Evolutionary conservation across 2,113 vertebrate genomes (phyloP).

Genomic region (Condylura cristata): DNA sequence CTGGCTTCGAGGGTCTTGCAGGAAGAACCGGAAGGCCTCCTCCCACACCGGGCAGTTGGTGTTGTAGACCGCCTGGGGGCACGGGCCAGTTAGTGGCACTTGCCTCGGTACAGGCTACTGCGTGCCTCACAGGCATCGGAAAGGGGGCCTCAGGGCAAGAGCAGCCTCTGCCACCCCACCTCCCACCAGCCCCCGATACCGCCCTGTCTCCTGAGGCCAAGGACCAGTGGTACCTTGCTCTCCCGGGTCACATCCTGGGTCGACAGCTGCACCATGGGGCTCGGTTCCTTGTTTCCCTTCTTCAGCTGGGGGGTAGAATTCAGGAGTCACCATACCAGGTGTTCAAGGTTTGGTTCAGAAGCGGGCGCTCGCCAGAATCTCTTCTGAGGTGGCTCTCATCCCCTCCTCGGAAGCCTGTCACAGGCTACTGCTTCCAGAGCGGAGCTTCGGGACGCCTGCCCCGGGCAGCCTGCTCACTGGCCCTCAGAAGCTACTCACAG

Average conservation of each 20-base stretch:
- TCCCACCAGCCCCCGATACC: rapidly evolving
- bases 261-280: constrained; percentile 92
- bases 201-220: no score
- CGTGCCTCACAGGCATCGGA: no score
- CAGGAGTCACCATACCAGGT: not conserved
- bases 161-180: not conserved
- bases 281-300: constrained; percentile 93
- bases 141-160: not conserved
- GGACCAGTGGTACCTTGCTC: no score
- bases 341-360: not conserved
- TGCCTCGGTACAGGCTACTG: not conserved
- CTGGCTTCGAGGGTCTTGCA: constrained; percentile 91
- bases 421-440: not conserved
- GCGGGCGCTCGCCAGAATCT: not conserved
- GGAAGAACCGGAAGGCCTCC: constrained; percentile 94
- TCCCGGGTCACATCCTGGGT: constrained; percentile 92
- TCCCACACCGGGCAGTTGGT: constrained; percentile 91
- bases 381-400: not conserved
- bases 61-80: constrained; percentile 86
- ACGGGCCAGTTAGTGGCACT: not conserved
- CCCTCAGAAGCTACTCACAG: constrained; percentile 84
- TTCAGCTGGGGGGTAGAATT: constrained; percentile 86
- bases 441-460: no score
- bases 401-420: not conserved
- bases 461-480: not conserved